Conservation (phyloP, 2,888 invertebrate genomes). For the Tethea ocularis region DNA sequence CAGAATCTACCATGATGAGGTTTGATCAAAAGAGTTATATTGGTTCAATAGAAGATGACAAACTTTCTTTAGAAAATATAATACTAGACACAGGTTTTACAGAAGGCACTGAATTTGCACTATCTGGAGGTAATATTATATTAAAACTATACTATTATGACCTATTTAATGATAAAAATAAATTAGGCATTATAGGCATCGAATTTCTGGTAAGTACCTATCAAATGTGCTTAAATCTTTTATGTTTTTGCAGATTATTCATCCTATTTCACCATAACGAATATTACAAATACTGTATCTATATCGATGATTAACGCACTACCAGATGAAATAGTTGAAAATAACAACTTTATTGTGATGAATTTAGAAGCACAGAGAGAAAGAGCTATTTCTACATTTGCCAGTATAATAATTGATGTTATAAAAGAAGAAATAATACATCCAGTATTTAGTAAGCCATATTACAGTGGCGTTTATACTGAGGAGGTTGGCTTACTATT, state of each 20-base stretch:
- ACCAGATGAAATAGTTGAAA: constrained; percentile 37
- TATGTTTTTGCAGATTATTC: constrained; percentile 45
- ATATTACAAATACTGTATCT: constrained; percentile 35
- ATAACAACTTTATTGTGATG: constrained; percentile 51
- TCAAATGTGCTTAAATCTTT: not conserved
- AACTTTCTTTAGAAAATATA: constrained; percentile 43
- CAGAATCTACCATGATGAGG: constrained; percentile 47
- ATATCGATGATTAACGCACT: constrained; percentile 34
- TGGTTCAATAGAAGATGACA: constrained; percentile 44
- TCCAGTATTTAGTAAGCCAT: constrained; percentile 38
- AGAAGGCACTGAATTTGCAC: constrained; percentile 41
- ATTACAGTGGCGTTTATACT: constrained; percentile 40
- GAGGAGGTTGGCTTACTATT: constrained; percentile 32
- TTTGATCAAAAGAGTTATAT: constrained; percentile 57
- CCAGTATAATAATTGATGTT: constrained; percentile 51
- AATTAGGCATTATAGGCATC: too few relatives aligned
- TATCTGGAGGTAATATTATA: constrained; percentile 52
- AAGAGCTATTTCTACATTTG: constrained; percentile 49
- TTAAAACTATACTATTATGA: too few relatives aligned
- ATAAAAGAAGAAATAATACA: constrained; percentile 32
- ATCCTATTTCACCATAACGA: constrained; percentile 38
- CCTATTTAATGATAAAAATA: too few relatives aligned
- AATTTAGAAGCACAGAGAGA: constrained; percentile 56
- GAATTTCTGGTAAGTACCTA: too few relatives aligned
- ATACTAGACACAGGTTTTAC: constrained; percentile 50